phyloP scores from a whole-genome alignment of 2,888 invertebrate species.

The Calameuta filiformis region DNA sequence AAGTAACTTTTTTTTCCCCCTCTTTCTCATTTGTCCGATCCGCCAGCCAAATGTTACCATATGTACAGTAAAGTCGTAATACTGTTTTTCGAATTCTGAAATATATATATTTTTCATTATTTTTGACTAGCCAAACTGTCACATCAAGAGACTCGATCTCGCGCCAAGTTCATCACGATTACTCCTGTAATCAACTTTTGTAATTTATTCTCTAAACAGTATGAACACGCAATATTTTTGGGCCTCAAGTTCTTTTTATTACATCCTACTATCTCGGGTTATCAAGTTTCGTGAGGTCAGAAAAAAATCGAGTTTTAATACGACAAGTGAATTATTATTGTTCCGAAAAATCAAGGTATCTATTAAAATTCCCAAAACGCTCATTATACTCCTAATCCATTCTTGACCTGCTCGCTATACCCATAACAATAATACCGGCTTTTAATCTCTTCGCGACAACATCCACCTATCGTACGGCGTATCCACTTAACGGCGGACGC shows the following conservation, averaged over 20 bases:
- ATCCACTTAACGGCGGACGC: no score
- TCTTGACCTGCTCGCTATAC: not conserved
- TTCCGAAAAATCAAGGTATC: not conserved
- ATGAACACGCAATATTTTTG: not conserved
- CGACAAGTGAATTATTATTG: not conserved
- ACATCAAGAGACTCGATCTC: no score
- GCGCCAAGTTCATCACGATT: not conserved
- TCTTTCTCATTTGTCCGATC: not conserved
- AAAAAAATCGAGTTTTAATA: not conserved
- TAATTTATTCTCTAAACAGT: not conserved
- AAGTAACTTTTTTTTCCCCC: not conserved
- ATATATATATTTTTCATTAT: no score
- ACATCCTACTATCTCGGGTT: not conserved
- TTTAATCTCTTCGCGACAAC: not conserved
- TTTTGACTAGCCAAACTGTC: no score
- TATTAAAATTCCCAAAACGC: not conserved
- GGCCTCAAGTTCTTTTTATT: not conserved
- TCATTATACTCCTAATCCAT: not conserved
- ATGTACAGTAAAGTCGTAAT: not conserved
- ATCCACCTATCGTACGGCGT: not conserved
- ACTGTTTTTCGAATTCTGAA: not conserved
- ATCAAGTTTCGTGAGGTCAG: not conserved
- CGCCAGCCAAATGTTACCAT: not conserved
- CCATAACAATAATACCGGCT: not conserved
- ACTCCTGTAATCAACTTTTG: not conserved